Base-by-base conservation (phyloP, 2,888 invertebrate species). In the Cephus spinipes region DNA sequence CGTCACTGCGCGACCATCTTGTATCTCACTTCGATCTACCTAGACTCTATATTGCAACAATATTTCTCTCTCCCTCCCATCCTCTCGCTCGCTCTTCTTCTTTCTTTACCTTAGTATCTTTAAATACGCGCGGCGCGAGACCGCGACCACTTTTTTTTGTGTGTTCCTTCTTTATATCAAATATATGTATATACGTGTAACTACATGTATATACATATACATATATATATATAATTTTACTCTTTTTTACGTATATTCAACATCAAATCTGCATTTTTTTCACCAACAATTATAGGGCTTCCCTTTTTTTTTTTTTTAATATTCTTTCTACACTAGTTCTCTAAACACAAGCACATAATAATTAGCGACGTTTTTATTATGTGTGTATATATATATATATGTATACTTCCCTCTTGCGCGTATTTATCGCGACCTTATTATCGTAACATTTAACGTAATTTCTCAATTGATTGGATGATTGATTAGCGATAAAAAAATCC, bases 401-500 rank as follows among this genome's bases (percentile, higher is more conserved):
- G 79, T 81, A 82, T 81, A 84, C 2, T 6, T 15, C 40, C 40
- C 40, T 6, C 40, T 15, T 40, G 40, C 40, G 4, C 36, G 33
- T 83, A 80, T 81, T 81, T 40, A 84, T 79, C 84, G 83, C 82
- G 81, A 80, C 83, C 80, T 79, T 76, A 82, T 81, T 79, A 81
- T 84, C 81, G 80, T 81, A 84, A 85, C 82, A 83, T 85, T 84
- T 78, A 83, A 86, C 81, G 82, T 84, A 85, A 83, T 83, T 80
- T 81, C 78, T 82, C 77, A 78, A 76, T 81, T 75, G 76, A 80
- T 80, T 79, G 85, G 79, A 86, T 82, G 83, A 85, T 84, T 84
- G 84, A 86, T 85, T 84, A 85, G 84, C 87, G 78, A 86, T 86
- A 83, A 79, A 87, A 87, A 85, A 86, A 87, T 86, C 85, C 85